A percentile compares a stretch with the other conserved stretches of the same genome.
Evolutionary conservation across 2,888 invertebrate genomes (phyloP).

Genomic region (Sycophila texana): DNA sequence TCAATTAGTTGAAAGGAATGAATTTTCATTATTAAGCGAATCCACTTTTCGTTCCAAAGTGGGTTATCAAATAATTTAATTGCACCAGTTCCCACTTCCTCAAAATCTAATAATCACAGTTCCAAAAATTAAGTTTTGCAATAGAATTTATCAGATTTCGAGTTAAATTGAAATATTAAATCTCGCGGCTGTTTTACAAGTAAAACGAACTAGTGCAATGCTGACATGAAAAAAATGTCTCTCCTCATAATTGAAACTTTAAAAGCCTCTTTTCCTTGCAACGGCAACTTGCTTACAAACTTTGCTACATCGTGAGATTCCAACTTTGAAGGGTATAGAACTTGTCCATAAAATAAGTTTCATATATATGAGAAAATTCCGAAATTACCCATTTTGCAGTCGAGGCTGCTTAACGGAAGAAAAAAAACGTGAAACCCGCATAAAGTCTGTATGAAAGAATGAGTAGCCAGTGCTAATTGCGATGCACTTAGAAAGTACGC

Average conservation of each 20-base stretch:
- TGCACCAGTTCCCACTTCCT: background rate
- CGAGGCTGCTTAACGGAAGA: constrained; percentile 2
- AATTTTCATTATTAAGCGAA: no score
- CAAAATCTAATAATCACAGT: background rate
- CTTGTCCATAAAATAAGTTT: constrained; percentile 27
- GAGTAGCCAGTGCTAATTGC: constrained; percentile 32
- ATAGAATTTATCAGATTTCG: constrained; percentile 8
- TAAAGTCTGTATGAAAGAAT: background rate
- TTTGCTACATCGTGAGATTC: constrained; percentile 21
- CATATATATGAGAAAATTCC: background rate
- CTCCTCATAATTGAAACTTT: constrained; percentile 52
- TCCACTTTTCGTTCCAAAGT: background rate
- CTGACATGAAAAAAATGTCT: constrained; percentile 42
- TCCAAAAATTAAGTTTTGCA: background rate
- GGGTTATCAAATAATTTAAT: background rate
- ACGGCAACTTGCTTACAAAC: constrained; percentile 41
- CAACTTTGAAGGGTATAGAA: constrained; percentile 38
- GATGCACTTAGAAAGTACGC: constrained; percentile 44
- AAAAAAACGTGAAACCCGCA: constrained; percentile 2
- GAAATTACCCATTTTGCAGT: background rate
- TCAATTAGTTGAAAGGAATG: background rate
- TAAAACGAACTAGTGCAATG: constrained; percentile 41
- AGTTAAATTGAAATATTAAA: constrained; percentile 25
- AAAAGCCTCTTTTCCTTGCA: constrained; percentile 41
- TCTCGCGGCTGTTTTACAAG: background rate